Evolutionary conservation across 1,140 invertebrate species (phyloP), one percentile per base, ranked within the genome.

Genomic region (Stegodyphus mimosarum): DNA sequence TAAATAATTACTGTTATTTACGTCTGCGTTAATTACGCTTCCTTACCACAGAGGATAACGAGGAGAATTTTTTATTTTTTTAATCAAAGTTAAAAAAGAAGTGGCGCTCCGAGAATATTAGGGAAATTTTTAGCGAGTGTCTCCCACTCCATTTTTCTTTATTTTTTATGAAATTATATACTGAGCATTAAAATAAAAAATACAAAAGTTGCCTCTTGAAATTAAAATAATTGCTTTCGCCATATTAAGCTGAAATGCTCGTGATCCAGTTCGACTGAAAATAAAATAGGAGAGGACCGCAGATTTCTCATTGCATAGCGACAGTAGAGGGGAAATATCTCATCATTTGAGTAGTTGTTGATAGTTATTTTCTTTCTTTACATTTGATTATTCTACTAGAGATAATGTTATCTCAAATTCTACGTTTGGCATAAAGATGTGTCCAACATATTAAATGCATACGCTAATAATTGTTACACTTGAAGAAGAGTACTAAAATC

Each of bases 1-100:
- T 76, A 64, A 76, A 76, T 76, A 76, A 76, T 76, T 76, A 76
- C 74, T 66, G 74, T 76, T 76, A 76, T 76, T 76, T 76, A 76
- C 74, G 74, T 7, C 60, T 64, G 55, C 60, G 60, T 18, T 76
- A 76, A 76, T 76, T 76, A 76, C 49, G 55, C 60, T 60, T 60
- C 55, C 15, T 60, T 60, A 60, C 55, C 55, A 60, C 55, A 60
- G 55, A 10, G 9, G 9, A 15, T 60, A 15, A 9, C 15, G 15
- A 60, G 9, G 55, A 60, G 9, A 60, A 1, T 10, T 9, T 60
- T 60, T 60, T 60, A 10, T 1, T 60, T 15, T 60, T 60, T 15
- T 60, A 60, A 60, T 10, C 55, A 60, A 60, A 60, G 33, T 33
- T 33, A 33, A 33, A 33, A 33, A 33, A 33, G 1, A 33, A 33